Evolutionary conservation across 2,113 vertebrate species (phyloP).

Genomic region (human (Homo sapiens)): GRCh38 chr13:85082501-85083000

Average conservation of each 20-base stretch:
- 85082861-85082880: neutral
- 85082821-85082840: neutral
- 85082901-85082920: neutral
- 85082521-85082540: neutral
- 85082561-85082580: neutral
- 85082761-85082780: neutral
- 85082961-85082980: no score
- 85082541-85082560: neutral
- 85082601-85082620: neutral
- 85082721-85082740: neutral
- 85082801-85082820: neutral
- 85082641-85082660: neutral
- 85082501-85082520: neutral
- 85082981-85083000: no score
- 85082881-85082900: neutral
- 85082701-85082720: neutral
- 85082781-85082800: neutral
- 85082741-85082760: neutral
- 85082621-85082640: neutral
- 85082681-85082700: neutral
- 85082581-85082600: neutral
- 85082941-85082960: no score
- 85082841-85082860: no score
- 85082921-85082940: no score
- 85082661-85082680: neutral